Percentiles rank a stretch among this genome's conserved stretches.
Conservation (phyloP, 2,888 invertebrate species). For the Dendrolimus pini region DNA sequence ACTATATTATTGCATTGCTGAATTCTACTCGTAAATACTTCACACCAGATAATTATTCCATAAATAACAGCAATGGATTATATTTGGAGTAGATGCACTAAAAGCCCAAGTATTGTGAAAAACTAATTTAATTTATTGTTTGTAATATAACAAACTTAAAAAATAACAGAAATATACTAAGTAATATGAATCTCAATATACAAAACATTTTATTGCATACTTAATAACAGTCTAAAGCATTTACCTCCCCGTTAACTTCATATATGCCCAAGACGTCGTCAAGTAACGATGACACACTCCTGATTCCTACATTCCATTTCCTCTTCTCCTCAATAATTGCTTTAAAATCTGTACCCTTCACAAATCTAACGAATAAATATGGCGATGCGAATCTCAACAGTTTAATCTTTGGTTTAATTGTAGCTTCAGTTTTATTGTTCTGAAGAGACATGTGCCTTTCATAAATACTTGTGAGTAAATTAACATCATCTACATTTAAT, state of each 20-base stretch:
- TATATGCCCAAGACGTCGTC: constrained; percentile 84
- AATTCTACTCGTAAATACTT: too few relatives aligned
- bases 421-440: constrained; percentile 32
- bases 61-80: too few relatives aligned
- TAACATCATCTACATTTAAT: constrained; percentile 78
- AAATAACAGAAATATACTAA: background rate
- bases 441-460: constrained; percentile 63
- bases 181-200: constrained; percentile 1
- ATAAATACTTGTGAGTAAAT: constrained; percentile 78
- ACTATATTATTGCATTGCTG: too few relatives aligned
- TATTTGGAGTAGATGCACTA: too few relatives aligned
- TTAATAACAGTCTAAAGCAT: constrained; percentile 84
- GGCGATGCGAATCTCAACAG: constrained; percentile 57
- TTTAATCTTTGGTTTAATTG: constrained; percentile 33
- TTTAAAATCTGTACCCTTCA: constrained; percentile 78
- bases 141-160: background rate
- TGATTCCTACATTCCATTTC: constrained; percentile 81
- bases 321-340: constrained; percentile 76
- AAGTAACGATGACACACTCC: constrained; percentile 82
- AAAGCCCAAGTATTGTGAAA: too few relatives aligned
- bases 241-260: constrained; percentile 68
- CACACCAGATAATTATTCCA: too few relatives aligned
- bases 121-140: too few relatives aligned
- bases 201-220: constrained; percentile 10
- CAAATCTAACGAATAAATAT: constrained; percentile 76